Evolutionary conservation across 37 sponge, comb jelly and placozoan genomes (phyloP).

Genomic region (Hormiphora californensis): DNA sequence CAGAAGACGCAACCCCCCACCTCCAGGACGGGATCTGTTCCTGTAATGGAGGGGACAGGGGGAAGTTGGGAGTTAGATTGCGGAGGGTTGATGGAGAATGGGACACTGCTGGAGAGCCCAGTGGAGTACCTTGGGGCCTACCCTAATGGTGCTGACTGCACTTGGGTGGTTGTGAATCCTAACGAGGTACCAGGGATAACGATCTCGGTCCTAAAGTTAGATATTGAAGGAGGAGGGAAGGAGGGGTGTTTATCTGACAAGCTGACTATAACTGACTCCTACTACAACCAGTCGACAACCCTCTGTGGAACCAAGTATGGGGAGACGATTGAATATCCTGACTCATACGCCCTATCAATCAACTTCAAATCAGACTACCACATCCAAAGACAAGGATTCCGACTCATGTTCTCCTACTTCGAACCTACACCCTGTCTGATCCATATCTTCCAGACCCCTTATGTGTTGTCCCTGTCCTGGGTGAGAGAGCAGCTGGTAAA

Average conservation of each 20-base stretch:
- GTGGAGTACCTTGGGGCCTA: neutral
- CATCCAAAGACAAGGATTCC: slow-evolving; percentile 8
- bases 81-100: slow-evolving; percentile 1
- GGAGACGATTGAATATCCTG: too few relatives aligned
- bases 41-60: neutral
- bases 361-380: slow-evolving; percentile 1
- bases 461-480: too few relatives aligned
- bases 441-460: neutral
- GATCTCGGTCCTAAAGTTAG: neutral
- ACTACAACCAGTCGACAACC: neutral
- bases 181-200: neutral
- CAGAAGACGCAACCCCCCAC: neutral
- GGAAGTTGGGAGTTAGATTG: neutral
- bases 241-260: neutral
- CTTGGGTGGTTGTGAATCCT: neutral
- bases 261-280: neutral
- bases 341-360: neutral
- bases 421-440: neutral
- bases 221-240: neutral
- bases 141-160: slow-evolving; percentile 22
- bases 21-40: neutral
- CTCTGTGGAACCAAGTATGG: slow-evolving; percentile 10
- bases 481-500: too few relatives aligned
- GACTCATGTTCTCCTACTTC: neutral
- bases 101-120: slow-evolving; percentile 18